These are phyloP conservation scores for Drosophila neotestacea DNA, from an alignment of 2,888 invertebrate species.

Conservation along the genomic window DNA sequence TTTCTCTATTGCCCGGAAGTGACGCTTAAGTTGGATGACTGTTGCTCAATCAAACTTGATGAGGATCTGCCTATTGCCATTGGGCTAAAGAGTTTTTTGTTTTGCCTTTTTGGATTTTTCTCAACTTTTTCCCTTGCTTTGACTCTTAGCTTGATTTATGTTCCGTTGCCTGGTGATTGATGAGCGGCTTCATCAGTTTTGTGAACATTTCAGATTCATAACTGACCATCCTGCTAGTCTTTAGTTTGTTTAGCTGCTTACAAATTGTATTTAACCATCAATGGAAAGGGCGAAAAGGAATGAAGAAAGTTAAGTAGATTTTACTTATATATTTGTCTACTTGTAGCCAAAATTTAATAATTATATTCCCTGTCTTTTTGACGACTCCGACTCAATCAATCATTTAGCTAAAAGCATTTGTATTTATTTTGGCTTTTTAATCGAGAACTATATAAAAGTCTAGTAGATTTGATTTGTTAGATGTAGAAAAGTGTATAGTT, in stretches of 20 bases:
- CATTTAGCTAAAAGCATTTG: neutral
- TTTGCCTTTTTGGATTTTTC: neutral
- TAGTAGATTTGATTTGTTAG: too few relatives aligned
- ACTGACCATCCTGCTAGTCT: constrained; percentile 27
- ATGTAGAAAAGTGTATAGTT: too few relatives aligned
- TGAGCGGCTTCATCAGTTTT: constrained; percentile 61
- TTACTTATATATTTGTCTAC: constrained; percentile 1
- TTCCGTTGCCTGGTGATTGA: constrained; percentile 80
- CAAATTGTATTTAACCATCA: constrained; percentile 32
- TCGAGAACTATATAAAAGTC: neutral
- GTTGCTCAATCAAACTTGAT: constrained; percentile 64
- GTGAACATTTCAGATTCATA: constrained; percentile 36
- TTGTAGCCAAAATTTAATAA: constrained; percentile 7
- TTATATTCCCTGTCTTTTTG: neutral
- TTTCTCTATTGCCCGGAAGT: constrained; percentile 54
- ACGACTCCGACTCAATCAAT: constrained; percentile 3
- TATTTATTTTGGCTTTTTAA: neutral
- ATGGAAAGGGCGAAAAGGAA: neutral
- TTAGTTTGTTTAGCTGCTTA: constrained; percentile 51
- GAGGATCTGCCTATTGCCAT: constrained; percentile 53
- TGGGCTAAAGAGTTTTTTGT: constrained; percentile 28
- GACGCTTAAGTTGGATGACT: constrained; percentile 59
- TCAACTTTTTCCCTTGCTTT: constrained; percentile 15
- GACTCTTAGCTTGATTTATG: constrained; percentile 82
- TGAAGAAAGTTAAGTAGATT: neutral